Conservation (phyloP, 1,140 invertebrate genomes). For the Spodoptera litura region DNA sequence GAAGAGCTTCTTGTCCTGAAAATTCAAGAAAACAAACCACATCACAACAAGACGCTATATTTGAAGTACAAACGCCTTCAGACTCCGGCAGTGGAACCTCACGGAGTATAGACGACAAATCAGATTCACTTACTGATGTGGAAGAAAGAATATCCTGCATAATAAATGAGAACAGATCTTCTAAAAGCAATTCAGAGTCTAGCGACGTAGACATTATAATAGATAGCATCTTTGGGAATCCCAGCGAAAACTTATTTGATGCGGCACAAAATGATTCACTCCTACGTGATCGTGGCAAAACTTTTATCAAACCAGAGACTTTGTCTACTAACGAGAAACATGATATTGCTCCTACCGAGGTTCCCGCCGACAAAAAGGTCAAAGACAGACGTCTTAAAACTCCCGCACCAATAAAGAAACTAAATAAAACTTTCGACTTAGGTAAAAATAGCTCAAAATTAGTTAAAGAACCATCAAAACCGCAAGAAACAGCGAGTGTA, state of each 20-base stretch:
- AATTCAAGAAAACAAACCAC: constrained; percentile 59
- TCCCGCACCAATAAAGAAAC: constrained; percentile 71
- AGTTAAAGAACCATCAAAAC: constrained; percentile 62
- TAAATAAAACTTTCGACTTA: constrained; percentile 74
- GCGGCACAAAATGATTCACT: constrained; percentile 61
- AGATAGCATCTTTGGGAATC: constrained; percentile 73
- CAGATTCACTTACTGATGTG: constrained; percentile 76
- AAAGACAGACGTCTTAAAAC: constrained; percentile 71
- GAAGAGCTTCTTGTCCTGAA: constrained; percentile 86
- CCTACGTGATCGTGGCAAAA: constrained; percentile 67
- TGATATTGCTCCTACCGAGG: constrained; percentile 51
- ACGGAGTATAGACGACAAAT: constrained; percentile 71
- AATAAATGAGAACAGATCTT: constrained; percentile 81
- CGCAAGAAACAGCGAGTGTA: constrained; percentile 72
- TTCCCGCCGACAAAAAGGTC: constrained; percentile 60
- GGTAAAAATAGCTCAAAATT: constrained; percentile 65
- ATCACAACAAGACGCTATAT: constrained; percentile 64
- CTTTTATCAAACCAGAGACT: constrained; percentile 68
- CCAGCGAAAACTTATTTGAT: constrained; percentile 57
- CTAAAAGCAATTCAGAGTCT: constrained; percentile 79
- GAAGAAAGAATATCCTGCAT: constrained; percentile 83
- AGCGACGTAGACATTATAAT: constrained; percentile 80
- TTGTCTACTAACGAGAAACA: constrained; percentile 49
- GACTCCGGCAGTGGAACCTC: constrained; percentile 76
- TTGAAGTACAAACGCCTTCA: constrained; percentile 74